Base-by-base conservation (phyloP, 2,113 vertebrate species). In the Sebastes fasciatus region DNA sequence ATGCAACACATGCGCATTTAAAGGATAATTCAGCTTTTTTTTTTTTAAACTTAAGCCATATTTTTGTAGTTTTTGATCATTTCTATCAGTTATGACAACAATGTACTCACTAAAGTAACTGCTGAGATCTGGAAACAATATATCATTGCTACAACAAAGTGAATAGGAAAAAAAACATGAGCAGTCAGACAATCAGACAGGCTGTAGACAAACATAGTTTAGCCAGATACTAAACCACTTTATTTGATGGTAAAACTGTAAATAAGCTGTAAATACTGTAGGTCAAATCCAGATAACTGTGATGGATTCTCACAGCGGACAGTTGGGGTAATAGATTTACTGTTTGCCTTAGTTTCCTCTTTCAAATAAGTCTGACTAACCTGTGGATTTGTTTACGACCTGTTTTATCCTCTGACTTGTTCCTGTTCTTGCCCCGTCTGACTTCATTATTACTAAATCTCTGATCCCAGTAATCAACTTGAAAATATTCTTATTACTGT, bases 341-440 rank as follows among this genome's bases (percentile, higher is more conserved):
- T n/a, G 12, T 69, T 69, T 58, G 19, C n/a, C n/a, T 55, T 8
- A 23, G 12, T 52, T 75, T 80, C 46, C n/a, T 70, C 13, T 17
- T 71, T 76, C 16, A 80, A 8, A 75, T 64, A 51, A 9, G 16
- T 55, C 19, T 51, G 10, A 51, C 16, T 48, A n/a, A 62, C 26
- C 14, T 58, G 4, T 48, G 54, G 42, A n/a, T 51, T 62, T 26
- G 21, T 46, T 61, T 49, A 10, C 14, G 5, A 34, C 21, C 2
- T 40, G 16, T n/a, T 40, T 34, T n/a, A n/a, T 48, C 19, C 12
- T 45, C 52, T 72, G 40, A 17, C 55, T 58, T 1, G 12, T 7
- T 46, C 2, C 12, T 51, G 45, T 42, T 26, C 8, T 75, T 34
- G 4, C 8, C 46, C 2, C 3, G 2, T 19, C 3, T 9, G 55